Percentiles rank a stretch among this genome's conserved stretches.
Conservation (phyloP, 2,888 invertebrate species). For the Philopedon plagiatum region DNA sequence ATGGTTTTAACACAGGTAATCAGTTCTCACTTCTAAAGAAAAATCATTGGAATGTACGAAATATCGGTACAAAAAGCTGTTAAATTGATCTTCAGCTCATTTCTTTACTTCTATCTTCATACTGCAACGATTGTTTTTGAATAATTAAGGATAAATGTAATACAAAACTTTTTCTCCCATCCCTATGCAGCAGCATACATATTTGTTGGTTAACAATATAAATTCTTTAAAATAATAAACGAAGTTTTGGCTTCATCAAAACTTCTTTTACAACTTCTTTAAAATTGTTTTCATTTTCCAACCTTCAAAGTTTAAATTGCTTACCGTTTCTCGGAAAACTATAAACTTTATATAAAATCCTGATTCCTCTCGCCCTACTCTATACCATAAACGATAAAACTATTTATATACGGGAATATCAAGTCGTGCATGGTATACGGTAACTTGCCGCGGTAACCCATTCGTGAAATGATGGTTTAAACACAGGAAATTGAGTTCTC, state of each 20-base stretch:
- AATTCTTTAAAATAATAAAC: too few species aligned
- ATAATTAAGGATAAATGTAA: too few species aligned
- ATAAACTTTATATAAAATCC: conserved; percentile 13
- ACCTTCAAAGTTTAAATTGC: neutral
- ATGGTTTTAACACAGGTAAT: conserved; percentile 55
- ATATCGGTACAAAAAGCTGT: conserved; percentile 40
- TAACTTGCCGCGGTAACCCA: conserved; percentile 30
- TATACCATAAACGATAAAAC: conserved; percentile 21
- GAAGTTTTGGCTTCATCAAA: too few species aligned
- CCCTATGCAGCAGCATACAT: too few species aligned
- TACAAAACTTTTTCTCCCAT: too few species aligned
- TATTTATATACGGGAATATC: conserved; percentile 9
- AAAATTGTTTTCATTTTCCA: neutral
- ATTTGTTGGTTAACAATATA: too few species aligned
- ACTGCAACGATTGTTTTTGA: too few species aligned
- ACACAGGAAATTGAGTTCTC: conserved; percentile 55
- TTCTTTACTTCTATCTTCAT: too few species aligned
- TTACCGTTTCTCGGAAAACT: neutral
- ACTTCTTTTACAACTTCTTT: neutral
- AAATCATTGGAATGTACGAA: conserved; percentile 51
- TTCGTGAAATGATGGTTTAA: conserved; percentile 53
- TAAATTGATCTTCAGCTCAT: conserved; percentile 39
- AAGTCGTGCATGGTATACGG: conserved; percentile 23
- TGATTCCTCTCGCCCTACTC: conserved; percentile 5
- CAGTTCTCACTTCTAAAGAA: conserved; percentile 53